These are phyloP conservation scores for Saturnia japonica DNA, from an alignment of 2,888 invertebrate species.

Conservation along the genomic window DNA sequence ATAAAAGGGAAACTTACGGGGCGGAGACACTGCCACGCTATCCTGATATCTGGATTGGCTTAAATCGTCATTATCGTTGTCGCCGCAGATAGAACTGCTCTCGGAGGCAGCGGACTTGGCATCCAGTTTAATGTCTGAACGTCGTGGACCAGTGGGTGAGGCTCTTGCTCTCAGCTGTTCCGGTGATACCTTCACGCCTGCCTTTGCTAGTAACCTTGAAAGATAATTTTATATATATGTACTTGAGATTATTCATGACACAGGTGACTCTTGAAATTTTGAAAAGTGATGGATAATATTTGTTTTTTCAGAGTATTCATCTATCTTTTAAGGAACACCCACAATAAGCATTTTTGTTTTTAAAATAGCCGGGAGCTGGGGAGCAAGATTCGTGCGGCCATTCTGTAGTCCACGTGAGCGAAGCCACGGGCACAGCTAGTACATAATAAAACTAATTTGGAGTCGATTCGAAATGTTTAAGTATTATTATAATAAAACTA, in stretches of 20 bases:
- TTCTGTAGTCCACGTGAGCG: too few relatives aligned
- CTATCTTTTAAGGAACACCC: too few relatives aligned
- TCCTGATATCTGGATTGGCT: constrained; percentile 84
- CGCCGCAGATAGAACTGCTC: constrained; percentile 88
- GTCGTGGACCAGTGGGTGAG: constrained; percentile 91
- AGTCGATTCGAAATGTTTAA: too few relatives aligned
- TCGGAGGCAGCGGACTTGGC: constrained; percentile 88
- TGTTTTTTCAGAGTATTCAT: too few relatives aligned
- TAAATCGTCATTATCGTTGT: constrained; percentile 92
- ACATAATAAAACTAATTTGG: too few relatives aligned
- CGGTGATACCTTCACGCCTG: constrained; percentile 92
- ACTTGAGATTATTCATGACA: too few relatives aligned
- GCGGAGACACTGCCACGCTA: constrained; percentile 83
- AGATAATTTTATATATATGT: not conserved
- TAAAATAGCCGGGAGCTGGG: too few relatives aligned
- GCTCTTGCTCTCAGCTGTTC: constrained; percentile 92
- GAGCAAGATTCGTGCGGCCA: too few relatives aligned
- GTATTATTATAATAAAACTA: too few relatives aligned
- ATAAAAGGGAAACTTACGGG: constrained; percentile 66
- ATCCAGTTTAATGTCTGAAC: constrained; percentile 90
- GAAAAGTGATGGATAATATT: not conserved
- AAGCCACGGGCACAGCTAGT: too few relatives aligned
- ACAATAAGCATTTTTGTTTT: too few relatives aligned
- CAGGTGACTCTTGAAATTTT: not conserved
- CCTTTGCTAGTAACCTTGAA: constrained; percentile 89